A percentile compares a stretch with the other conserved stretches of the same genome.
These are phyloP conservation scores for Phyto melanocephala DNA, from an alignment of 2,888 invertebrate genomes.

Conservation along the genomic window DNA sequence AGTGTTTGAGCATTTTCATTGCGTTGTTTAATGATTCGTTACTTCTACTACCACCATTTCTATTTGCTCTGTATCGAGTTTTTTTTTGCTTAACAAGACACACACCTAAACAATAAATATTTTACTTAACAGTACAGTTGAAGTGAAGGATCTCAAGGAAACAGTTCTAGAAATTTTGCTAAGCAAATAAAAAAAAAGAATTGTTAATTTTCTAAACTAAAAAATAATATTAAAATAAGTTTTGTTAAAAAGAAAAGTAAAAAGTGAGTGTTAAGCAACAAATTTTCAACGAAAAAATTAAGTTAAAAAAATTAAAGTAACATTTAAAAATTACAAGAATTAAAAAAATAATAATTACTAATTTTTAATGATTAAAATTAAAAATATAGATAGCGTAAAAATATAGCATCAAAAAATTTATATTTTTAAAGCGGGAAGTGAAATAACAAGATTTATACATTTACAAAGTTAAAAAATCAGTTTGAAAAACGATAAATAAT, in stretches of 20 bases:
- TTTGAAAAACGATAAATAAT: too few relatives aligned
- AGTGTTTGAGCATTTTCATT: conserved; percentile 31
- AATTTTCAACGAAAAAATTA: too few relatives aligned
- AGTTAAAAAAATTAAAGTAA: too few relatives aligned
- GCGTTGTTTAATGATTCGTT: conserved; percentile 35
- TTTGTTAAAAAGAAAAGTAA: not conserved
- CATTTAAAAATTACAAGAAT: not conserved
- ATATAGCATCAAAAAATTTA: too few relatives aligned
- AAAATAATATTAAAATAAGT: not conserved
- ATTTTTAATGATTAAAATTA: too few relatives aligned
- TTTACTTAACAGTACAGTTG: conserved; percentile 72
- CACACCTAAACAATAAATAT: conserved; percentile 50
- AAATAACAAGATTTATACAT: too few relatives aligned
- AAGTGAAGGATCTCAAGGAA: conserved; percentile 70
- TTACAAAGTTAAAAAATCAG: too few relatives aligned
- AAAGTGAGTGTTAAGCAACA: not conserved
- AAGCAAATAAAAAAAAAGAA: conserved; percentile 21
- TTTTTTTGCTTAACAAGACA: conserved; percentile 40
- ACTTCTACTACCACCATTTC: conserved; percentile 44
- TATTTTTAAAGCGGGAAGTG: too few relatives aligned
- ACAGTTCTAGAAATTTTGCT: conserved; percentile 70
- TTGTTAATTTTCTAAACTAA: conserved; percentile 5
- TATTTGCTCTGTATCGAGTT: conserved; percentile 21
- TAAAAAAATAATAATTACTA: too few relatives aligned
- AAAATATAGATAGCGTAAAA: too few relatives aligned